A percentile compares a stretch with the other conserved stretches of the same genome.
phyloP scores from a whole-genome alignment of 2,797 vertebrate species.

The Salmo trutta region DNA sequence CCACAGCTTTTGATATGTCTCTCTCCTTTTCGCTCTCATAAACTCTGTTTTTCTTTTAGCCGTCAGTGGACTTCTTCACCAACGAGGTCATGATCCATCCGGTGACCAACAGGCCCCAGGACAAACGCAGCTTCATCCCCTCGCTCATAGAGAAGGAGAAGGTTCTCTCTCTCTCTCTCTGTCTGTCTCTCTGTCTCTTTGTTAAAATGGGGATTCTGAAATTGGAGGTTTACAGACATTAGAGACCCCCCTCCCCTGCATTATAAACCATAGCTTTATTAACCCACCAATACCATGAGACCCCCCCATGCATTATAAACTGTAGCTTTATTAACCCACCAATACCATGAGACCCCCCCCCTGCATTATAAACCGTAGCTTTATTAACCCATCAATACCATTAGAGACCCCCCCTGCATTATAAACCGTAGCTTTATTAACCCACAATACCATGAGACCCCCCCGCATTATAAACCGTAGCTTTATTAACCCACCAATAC shows the following conservation, averaged over 20 bases:
- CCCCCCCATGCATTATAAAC: no score
- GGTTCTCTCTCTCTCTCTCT: conserved; percentile 60
- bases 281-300: no score
- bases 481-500: no score
- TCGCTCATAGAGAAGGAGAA: conserved; percentile 93
- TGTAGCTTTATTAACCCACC: no score
- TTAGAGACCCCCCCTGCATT: no score
- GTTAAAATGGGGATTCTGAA: conserved; percentile 46
- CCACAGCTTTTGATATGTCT: neutral
- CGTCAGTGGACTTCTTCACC: conserved; percentile 88
- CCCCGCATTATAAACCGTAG: no score
- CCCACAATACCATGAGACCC: no score
- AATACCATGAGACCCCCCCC: no score
- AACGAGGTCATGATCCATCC: conserved; percentile 88
- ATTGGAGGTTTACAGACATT: conserved; percentile 48
- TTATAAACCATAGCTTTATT: no score
- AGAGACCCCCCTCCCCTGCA: neutral
- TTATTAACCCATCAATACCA: no score
- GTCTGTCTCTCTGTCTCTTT: neutral
- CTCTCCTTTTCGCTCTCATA: neutral
- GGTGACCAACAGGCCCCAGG: conserved; percentile 86
- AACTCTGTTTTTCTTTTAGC: conserved; percentile 64
- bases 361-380: no score
- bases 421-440: no score
- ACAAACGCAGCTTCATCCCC: conserved; percentile 95